Conservation (phyloP, 2,113 vertebrate species). For the Chaetura pelagica region DNA sequence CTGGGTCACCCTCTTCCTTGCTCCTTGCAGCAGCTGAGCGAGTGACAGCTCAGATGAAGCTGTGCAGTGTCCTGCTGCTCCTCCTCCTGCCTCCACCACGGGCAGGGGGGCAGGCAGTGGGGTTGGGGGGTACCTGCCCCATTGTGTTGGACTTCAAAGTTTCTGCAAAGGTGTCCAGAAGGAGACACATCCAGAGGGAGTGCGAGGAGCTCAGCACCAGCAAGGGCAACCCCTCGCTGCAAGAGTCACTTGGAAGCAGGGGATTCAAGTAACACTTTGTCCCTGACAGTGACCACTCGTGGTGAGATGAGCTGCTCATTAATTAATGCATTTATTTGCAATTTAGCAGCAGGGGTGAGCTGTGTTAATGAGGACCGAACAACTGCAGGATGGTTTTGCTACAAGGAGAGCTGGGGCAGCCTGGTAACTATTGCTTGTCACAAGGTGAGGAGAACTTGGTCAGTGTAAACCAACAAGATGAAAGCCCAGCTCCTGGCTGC, state of each 20-base stretch:
- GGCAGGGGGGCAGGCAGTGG: not conserved
- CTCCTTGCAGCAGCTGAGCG: not conserved
- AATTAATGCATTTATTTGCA: not conserved
- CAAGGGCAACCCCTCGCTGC: not conserved
- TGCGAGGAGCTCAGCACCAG: not conserved
- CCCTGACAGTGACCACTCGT: not conserved
- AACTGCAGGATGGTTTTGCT: not conserved
- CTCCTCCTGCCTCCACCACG: not conserved
- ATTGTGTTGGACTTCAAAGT: rapidly evolving
- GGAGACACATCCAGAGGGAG: not conserved
- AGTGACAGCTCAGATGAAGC: not conserved
- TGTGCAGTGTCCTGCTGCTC: not conserved
- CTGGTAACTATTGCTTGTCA: not conserved
- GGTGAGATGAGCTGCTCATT: not conserved
- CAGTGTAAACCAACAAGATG: rapidly evolving
- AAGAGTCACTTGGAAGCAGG: not conserved
- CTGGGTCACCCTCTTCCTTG: not conserved
- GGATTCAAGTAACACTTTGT: not conserved
- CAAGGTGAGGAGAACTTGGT: not conserved
- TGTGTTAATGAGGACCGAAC: not conserved
- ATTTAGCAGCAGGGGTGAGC: not conserved
- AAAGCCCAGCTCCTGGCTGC: rapidly evolving
- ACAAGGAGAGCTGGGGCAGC: not conserved
- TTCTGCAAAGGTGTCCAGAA: not conserved
- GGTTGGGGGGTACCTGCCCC: not conserved